A percentile compares a stretch with the other conserved stretches of the same genome.
These are phyloP conservation scores for Crepidodera aurea DNA, from an alignment of 2,888 invertebrate species.

Conservation along the genomic window DNA sequence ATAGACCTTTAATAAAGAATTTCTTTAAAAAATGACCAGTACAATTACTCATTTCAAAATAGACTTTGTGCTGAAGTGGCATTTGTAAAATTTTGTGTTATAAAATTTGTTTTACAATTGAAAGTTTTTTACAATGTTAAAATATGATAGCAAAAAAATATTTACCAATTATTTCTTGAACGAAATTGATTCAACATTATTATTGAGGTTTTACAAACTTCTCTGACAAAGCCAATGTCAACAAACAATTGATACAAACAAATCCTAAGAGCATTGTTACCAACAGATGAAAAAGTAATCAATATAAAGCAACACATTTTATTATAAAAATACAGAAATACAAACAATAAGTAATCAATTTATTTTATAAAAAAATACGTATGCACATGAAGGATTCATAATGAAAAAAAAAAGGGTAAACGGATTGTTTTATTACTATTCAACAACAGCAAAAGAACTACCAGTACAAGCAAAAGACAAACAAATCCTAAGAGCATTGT, in stretches of 20 bases:
- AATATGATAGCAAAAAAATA: conserved; percentile 32
- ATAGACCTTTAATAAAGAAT: conserved; percentile 34
- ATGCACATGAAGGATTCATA: conserved; percentile 51
- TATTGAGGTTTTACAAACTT: conserved; percentile 33
- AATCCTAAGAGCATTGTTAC: conserved; percentile 22
- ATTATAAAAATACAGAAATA: conserved; percentile 50
- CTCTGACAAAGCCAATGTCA: conserved; percentile 34
- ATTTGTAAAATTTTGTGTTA: conserved; percentile 13
- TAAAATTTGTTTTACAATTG: conserved; percentile 26
- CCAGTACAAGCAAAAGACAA: conserved; percentile 63
- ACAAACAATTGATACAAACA: conserved; percentile 44
- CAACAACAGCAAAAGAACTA: conserved; percentile 64
- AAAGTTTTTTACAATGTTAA: conserved; percentile 10
- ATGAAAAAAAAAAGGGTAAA: conserved; percentile 32
- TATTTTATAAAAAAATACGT: conserved; percentile 58
- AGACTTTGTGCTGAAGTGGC: conserved; percentile 26
- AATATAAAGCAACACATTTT: conserved; percentile 52
- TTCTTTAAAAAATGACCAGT: conserved; percentile 30
- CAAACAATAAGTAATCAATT: conserved; percentile 47
- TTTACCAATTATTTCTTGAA: conserved; percentile 54
- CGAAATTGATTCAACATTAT: conserved; percentile 57
- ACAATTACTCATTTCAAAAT: conserved; percentile 33
- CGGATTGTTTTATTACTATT: conserved; percentile 52
- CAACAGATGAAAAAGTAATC: conserved; percentile 26
- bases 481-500: conserved; percentile 21